Evolutionary conservation across 2,797 vertebrate genomes (phyloP).

Genomic region (Thripadectes ignobilis): DNA sequence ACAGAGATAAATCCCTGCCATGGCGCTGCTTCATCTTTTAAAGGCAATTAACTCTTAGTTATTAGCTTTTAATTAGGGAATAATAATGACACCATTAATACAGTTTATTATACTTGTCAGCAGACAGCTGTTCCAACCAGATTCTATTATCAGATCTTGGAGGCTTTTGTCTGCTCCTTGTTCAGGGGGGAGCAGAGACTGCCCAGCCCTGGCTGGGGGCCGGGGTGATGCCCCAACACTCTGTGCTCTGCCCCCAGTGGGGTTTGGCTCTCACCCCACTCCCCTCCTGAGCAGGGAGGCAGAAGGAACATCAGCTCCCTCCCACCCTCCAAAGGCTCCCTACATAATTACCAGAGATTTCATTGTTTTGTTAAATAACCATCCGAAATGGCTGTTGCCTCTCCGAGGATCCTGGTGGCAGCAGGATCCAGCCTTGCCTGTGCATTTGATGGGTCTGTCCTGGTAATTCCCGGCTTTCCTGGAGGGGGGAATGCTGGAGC

Average conservation of each 20-base stretch:
- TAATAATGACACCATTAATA: conserved; percentile 80
- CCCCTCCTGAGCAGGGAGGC: background rate
- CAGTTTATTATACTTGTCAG: conserved; percentile 76
- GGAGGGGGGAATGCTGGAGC: background rate
- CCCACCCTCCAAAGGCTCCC: background rate
- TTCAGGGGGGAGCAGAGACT: background rate
- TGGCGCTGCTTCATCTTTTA: conserved; percentile 72
- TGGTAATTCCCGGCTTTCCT: background rate
- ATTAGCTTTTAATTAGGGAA: conserved; percentile 83
- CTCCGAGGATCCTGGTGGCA: background rate
- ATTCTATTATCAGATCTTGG: conserved; percentile 55
- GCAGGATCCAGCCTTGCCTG: background rate
- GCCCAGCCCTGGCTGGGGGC: background rate
- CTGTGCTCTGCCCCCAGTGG: background rate
- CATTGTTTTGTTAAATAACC: background rate
- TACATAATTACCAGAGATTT: background rate
- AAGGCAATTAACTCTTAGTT: conserved; percentile 80
- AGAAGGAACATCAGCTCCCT: background rate
- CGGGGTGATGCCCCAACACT: background rate
- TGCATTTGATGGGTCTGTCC: background rate
- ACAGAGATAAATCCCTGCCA: conserved; percentile 77
- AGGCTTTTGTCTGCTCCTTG: background rate
- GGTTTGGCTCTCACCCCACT: background rate
- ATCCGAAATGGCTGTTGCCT: background rate
- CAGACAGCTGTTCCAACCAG: conserved; percentile 75